phyloP scores from a whole-genome alignment of 2,888 invertebrate species.

The Chalcis sispes region DNA sequence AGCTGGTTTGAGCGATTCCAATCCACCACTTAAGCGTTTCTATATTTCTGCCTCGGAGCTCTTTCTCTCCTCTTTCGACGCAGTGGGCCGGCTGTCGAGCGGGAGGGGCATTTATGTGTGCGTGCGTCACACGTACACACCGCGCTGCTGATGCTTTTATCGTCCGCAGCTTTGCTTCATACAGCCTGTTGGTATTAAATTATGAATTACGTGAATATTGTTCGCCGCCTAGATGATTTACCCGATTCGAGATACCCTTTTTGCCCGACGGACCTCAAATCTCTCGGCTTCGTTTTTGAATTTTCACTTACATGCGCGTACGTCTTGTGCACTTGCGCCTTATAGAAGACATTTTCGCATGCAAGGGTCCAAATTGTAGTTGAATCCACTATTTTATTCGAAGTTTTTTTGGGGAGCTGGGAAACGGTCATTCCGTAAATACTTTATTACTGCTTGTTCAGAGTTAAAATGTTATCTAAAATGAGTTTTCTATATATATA shows the following conservation, averaged over 20 bases:
- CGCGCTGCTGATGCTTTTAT: constrained; percentile 64
- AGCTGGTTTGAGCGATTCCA: constrained; percentile 71
- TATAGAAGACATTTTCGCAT: not conserved
- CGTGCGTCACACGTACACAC: constrained; percentile 44
- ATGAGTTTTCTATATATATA: too few species aligned
- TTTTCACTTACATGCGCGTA: not conserved
- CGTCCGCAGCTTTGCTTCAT: constrained; percentile 62
- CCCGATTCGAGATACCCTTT: constrained; percentile 46
- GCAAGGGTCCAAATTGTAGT: not conserved
- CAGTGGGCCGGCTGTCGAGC: not conserved
- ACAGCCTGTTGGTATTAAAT: constrained; percentile 63
- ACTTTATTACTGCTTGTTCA: too few species aligned
- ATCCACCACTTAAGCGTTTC: constrained; percentile 75
- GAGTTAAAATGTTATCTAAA: too few species aligned
- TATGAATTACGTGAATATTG: constrained; percentile 65
- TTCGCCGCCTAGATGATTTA: constrained; percentile 52
- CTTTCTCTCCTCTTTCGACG: constrained; percentile 51
- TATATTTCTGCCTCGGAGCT: constrained; percentile 72
- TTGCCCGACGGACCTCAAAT: not conserved
- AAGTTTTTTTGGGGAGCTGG: too few species aligned
- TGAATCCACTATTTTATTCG: too few species aligned
- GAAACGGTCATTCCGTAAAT: too few species aligned
- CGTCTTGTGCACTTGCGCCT: not conserved
- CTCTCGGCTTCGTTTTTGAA: constrained; percentile 12
- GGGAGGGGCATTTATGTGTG: not conserved